Base-by-base conservation (phyloP, 2,888 invertebrate species). In the Gymnoscelis rufifasciata region DNA sequence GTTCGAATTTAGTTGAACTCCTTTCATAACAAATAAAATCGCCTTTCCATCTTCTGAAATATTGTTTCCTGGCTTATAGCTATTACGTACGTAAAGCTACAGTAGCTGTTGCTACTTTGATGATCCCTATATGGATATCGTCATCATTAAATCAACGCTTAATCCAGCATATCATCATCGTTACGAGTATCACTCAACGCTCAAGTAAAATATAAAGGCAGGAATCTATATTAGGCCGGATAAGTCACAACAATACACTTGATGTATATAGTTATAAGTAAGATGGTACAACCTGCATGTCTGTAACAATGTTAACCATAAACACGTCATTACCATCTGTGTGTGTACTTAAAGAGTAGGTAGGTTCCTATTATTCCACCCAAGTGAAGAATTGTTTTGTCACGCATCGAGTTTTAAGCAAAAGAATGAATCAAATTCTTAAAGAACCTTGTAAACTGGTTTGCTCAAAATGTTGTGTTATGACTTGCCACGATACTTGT, bases 1-100 rank as follows among this genome's bases (percentile, higher is more conserved):
- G 45, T 47, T 38, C 43, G 47, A 57, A 37, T 64, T 65, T 61
- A 52, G 57, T 59, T 56, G 59, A 60, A 56, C 52, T 58, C 52
- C 56, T 54, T 63, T 60, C 55, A 59, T 60, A 46, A 56, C 10
- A 30, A 43, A 49, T 28, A 44, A 53, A 35, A 29, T 39, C 15
- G 8, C 23, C 29, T 39, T 12, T 26, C 37, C 37, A 12, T 38
- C 15, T 14, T 27, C 13, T 14, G 28, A 15, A 38, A 28, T 27
- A 10, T 10, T 7, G 8, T 26, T 26, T 7, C 4, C 8, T 7
- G n/a, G n/a, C n/a, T n/a, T n/a, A n/a, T n/a, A n/a, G n/a, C n/a
- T n/a, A n/a, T n/a, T n/a, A n/a, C n/a, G n/a, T n/a, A n/a, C n/a
- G n/a, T n/a, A n/a, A n/a, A n/a, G n/a, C n/a, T n/a, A n/a, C n/a